A percentile compares a stretch with the other conserved stretches of the same genome.
Conservation (phyloP, 2,113 vertebrate genomes). For the Trematocara zebra region DNA sequence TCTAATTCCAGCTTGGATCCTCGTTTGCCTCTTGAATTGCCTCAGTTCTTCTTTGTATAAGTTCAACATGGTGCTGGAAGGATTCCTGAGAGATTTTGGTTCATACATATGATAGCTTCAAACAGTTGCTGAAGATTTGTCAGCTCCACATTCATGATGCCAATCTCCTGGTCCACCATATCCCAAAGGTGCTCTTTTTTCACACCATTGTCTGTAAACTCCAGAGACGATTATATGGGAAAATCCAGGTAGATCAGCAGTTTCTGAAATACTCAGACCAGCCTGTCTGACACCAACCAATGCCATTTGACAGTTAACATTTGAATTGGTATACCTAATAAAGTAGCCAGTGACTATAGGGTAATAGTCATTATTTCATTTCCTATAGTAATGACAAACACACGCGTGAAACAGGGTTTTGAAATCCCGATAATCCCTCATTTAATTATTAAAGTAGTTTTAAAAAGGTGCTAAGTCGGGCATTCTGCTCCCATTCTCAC, state of each 20-base stretch:
- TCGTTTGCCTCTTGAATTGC: background rate
- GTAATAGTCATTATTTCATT: background rate
- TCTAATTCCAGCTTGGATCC: background rate
- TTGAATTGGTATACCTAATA: background rate
- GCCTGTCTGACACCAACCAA: background rate
- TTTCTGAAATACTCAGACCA: background rate
- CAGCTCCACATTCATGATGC: background rate
- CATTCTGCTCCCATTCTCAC: background rate
- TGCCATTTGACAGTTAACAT: background rate
- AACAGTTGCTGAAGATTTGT: background rate
- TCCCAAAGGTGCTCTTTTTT: background rate
- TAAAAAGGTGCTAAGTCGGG: background rate
- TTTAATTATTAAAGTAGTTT: background rate
- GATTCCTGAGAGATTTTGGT: background rate
- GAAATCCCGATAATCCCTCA: background rate
- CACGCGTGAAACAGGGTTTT: background rate
- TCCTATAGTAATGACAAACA: background rate
- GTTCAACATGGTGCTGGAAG: background rate
- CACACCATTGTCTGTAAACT: background rate
- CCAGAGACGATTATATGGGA: background rate
- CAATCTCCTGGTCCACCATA: background rate
- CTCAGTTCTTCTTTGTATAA: background rate
- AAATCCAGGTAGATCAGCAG: background rate
- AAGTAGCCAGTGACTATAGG: background rate
- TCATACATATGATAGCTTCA: background rate